Percentiles rank a stretch among this genome's conserved stretches.
Evolutionary conservation across 2,113 vertebrate genomes (phyloP).

Genomic region (Dipodomys ordii): DNA sequence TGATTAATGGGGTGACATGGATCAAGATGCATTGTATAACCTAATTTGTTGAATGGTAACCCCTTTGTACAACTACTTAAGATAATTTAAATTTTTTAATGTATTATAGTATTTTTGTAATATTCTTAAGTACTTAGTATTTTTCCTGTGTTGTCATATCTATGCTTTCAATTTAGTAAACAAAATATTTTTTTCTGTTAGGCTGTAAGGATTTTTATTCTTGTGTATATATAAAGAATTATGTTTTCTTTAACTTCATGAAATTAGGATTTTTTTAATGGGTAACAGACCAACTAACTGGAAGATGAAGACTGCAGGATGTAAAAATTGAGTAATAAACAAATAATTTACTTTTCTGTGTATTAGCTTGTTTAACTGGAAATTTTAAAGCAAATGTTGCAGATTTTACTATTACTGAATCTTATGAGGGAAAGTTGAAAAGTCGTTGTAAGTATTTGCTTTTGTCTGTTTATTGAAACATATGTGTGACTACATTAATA

Average conservation of each 20-base stretch:
- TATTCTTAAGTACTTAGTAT: background rate
- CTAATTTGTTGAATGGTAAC: too few relatives aligned
- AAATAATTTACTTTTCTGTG: constrained; percentile 49
- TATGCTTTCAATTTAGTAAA: constrained; percentile 47
- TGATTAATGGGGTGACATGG: too few relatives aligned
- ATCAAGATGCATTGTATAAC: too few relatives aligned
- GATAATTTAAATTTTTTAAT: too few relatives aligned
- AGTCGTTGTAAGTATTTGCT: constrained; percentile 3
- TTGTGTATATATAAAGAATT: constrained; percentile 49
- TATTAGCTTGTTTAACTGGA: constrained; percentile 57
- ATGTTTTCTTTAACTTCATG: constrained; percentile 53
- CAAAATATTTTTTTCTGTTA: background rate
- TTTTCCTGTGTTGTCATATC: constrained; percentile 41
- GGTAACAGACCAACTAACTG: constrained; percentile 12
- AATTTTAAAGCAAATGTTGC: constrained; percentile 51
- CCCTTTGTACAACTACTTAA: too few relatives aligned
- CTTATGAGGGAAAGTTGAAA: background rate
- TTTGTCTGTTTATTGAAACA: background rate
- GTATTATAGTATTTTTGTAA: too few relatives aligned
- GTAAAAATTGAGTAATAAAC: constrained; percentile 40
- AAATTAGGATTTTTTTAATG: constrained; percentile 59
- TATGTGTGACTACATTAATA: constrained; percentile 45
- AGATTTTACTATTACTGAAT: constrained; percentile 40
- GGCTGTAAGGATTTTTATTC: background rate
- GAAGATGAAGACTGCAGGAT: constrained; percentile 39